These are phyloP conservation scores for Ophioninae sp. DNA, from an alignment of 2,888 invertebrate species.

Conservation along the genomic window DNA sequence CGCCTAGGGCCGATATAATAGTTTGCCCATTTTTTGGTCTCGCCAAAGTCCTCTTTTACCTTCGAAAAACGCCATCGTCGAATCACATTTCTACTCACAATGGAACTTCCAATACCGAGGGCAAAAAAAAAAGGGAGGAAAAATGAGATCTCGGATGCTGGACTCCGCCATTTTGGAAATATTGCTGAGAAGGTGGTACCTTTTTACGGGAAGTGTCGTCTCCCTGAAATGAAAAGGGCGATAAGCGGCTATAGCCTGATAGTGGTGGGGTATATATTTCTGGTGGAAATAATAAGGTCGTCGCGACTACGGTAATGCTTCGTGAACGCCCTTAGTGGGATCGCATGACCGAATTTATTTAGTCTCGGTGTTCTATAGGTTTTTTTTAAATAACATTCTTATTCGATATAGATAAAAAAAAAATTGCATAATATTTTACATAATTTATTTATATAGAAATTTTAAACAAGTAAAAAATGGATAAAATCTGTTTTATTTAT, in stretches of 20 bases:
- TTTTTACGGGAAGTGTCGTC: not conserved
- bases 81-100: not conserved
- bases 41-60: not conserved
- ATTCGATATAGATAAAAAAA: no score
- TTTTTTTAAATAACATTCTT: no score
- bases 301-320: conserved; percentile 28
- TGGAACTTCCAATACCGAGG: not conserved
- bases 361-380: conserved; percentile 7
- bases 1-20: not conserved
- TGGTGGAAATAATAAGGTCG: conserved; percentile 3
- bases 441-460: no score
- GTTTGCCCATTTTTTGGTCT: not conserved
- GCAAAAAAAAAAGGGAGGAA: not conserved
- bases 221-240: conserved; percentile 8
- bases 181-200: not conserved
- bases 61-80: not conserved
- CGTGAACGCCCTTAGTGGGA: not conserved
- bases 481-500: no score
- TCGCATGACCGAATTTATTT: not conserved
- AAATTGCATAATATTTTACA: no score
- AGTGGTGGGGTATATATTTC: no score
- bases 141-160: not conserved
- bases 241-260: conserved; percentile 11
- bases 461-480: no score
- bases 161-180: not conserved